A percentile compares a stretch with the other conserved stretches of the same genome.
phyloP scores from a whole-genome alignment of 1,140 invertebrate species.

The Geopemphigus sp. region DNA sequence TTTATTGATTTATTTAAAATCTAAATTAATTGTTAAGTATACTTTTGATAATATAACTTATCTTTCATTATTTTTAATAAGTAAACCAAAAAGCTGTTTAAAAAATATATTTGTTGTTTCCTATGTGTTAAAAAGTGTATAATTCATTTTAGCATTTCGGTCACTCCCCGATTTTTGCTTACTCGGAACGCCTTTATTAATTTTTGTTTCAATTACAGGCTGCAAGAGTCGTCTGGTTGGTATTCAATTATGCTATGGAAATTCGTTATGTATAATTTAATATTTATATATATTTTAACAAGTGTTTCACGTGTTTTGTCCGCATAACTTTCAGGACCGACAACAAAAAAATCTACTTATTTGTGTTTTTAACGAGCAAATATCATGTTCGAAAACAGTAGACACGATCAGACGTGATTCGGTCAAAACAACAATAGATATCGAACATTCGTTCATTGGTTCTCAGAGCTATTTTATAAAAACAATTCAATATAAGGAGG shows the following conservation, averaged over 20 bases:
- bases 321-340: constrained; percentile 40
- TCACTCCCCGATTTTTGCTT: constrained; percentile 7
- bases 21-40: no score
- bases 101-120: constrained; percentile 9
- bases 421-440: constrained; percentile 9
- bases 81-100: background rate
- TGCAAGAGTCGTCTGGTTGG: background rate
- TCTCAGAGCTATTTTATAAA: background rate
- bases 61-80: no score
- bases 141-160: constrained; percentile 28
- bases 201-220: constrained; percentile 44
- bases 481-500: background rate
- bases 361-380: constrained; percentile 47
- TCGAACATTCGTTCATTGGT: constrained; percentile 24
- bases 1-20: no score
- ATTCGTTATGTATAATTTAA: constrained; percentile 18
- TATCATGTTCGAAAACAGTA: constrained; percentile 45
- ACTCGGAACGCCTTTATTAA: constrained; percentile 38
- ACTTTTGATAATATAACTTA: no score
- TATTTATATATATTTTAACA: constrained; percentile 33
- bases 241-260: constrained; percentile 49
- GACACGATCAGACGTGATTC: constrained; percentile 17
- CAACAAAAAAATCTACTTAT: constrained; percentile 37
- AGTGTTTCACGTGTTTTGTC: constrained; percentile 47
- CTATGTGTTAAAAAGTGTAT: constrained; percentile 26